Base-by-base conservation (phyloP, 2,113 vertebrate species). In the Anseranas semipalmata region DNA sequence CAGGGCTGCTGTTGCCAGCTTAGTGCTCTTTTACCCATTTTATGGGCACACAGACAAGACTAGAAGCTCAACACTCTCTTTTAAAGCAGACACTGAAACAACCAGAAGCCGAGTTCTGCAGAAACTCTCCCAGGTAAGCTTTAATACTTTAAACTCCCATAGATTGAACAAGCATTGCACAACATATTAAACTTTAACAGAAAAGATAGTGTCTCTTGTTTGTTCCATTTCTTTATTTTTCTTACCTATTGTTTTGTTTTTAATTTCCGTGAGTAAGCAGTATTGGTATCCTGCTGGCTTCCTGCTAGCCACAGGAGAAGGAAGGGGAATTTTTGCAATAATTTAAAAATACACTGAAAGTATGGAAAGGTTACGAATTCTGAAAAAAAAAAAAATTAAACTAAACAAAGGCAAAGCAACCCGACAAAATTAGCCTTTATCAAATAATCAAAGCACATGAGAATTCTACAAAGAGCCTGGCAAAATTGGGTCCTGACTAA, bases 251-350 rank as follows among this genome's bases (percentile, higher is more conserved):
- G 96, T 96, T 97, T 96, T 91, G 87, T 28, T 93, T 95, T 89
- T 93, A 87, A 87, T 95, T 95, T 96, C 96, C 89, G 75, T 91
- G 89, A 92, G 92, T 95, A 96, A 96, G 95, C 93, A 82, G 96
- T 95, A 96, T 96, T 95, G 86, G 87, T 96, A 97, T 96, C 96
- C 94, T 96, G 90, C 93, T 95, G 95, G 91, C 89, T 96, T 97
- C 96, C 95, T 96, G 94, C 91, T 93, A 79, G 87, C 93, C 71
- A 92, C 92, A 85, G 73, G 90, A 96, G 89, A 89, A 96, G 92
- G 94, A 96, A 95, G 84, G 91, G 83, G 81, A 92, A 94, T 96
- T 96, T 96, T 76, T 95, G 89, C 95, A 91, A 66, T 95, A 79
- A 96, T 91, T 91, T 96, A 93, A 96, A 97, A 97, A 96, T 96